These are phyloP conservation scores for Drosophila funebris DNA, from an alignment of 1,140 invertebrate genomes.

Conservation along the genomic window DNA sequence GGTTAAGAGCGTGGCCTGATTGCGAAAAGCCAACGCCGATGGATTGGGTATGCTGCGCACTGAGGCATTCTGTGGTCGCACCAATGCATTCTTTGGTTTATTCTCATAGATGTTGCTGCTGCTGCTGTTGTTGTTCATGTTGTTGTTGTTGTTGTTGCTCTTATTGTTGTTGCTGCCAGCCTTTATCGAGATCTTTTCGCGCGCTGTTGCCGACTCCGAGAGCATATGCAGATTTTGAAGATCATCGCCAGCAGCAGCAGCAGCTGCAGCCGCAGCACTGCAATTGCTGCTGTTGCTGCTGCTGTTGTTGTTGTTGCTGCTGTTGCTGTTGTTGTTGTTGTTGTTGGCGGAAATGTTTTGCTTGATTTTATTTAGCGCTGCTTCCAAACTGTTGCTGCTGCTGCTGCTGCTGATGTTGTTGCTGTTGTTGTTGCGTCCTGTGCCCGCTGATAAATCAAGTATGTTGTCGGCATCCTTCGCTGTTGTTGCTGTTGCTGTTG, in stretches of 20 bases:
- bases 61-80: conserved; percentile 79
- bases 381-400: conserved; percentile 67
- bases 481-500: conserved; percentile 15
- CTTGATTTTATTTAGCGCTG: conserved; percentile 79
- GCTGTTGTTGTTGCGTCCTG: conserved; percentile 28
- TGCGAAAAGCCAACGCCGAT: conserved; percentile 81
- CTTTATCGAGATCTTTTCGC: conserved; percentile 80
- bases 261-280: background rate
- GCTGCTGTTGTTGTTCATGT: background rate
- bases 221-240: conserved; percentile 81
- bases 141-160: conserved; percentile 6
- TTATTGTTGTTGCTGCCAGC: conserved; percentile 11
- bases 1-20: conserved; percentile 50
- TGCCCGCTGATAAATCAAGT: conserved; percentile 71
- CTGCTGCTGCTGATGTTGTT: conserved; percentile 29
- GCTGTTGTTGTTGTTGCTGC: background rate
- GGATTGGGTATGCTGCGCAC: conserved; percentile 83
- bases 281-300: background rate
- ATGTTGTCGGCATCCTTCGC: conserved; percentile 74
- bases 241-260: conserved; percentile 52
- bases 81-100: conserved; percentile 70
- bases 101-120: conserved; percentile 45
- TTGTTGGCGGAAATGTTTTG: conserved; percentile 73
- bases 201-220: conserved; percentile 74
- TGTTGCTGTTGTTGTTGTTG: conserved; percentile 31